A percentile compares a stretch with the other conserved stretches of the same genome.
Evolutionary conservation across 2,888 invertebrate species (phyloP).

Genomic region (Pyralis farinalis): DNA sequence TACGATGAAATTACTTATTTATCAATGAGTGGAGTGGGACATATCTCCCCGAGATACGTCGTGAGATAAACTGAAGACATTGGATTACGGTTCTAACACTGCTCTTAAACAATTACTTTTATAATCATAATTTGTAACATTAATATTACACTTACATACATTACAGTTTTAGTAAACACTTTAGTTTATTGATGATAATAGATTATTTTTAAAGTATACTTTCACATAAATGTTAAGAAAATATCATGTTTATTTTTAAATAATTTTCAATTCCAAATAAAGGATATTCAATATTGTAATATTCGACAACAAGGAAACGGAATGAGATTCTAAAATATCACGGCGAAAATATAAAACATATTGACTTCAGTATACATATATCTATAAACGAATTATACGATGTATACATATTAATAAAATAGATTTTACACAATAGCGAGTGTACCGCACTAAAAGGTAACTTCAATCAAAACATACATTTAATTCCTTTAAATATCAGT

Average conservation of each 20-base stretch:
- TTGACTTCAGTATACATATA: constrained; percentile 15
- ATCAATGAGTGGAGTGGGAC: constrained; percentile 25
- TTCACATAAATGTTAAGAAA: constrained; percentile 65
- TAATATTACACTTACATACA: constrained; percentile 28
- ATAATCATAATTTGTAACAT: constrained; percentile 18
- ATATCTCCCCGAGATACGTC: constrained; percentile 14
- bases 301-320: constrained; percentile 27
- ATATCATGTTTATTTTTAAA: constrained; percentile 57
- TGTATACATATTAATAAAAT: constrained; percentile 54
- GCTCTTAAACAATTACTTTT: constrained; percentile 22
- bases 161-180: constrained; percentile 30
- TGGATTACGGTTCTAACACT: constrained; percentile 23
- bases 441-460: constrained; percentile 51
- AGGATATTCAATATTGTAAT: constrained; percentile 26
- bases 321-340: constrained; percentile 42
- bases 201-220: constrained; percentile 28
- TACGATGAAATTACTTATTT: constrained; percentile 23
- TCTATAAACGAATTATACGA: constrained; percentile 18
- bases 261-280: constrained; percentile 67
- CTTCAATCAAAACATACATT: constrained; percentile 46
- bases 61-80: constrained; percentile 19
- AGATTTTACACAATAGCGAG: constrained; percentile 45
- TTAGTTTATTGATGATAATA: constrained; percentile 32
- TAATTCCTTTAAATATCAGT: constrained; percentile 52
- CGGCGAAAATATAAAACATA: constrained; percentile 19